Evolutionary conservation across 2,113 vertebrate species (phyloP), one percentile per base, ranked within the genome.

Genomic region (Ptyas mucosa): DNA sequence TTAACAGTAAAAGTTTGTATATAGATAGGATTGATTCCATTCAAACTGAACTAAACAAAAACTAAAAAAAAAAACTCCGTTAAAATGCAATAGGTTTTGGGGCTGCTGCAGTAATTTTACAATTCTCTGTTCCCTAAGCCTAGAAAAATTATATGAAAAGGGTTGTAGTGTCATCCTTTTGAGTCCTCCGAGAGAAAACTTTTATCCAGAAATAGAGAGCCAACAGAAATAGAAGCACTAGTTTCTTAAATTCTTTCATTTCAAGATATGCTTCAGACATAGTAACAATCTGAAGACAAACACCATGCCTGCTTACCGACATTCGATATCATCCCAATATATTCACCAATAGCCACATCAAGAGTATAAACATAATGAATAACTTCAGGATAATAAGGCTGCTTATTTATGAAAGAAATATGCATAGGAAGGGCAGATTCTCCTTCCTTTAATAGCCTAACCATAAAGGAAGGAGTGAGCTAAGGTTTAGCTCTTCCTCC

Each of bases 231-330:
- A 26, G 89, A 43, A 21, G 21, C 43, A 24, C 4, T 91, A 29
- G 53, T 49, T 93, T 93, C 55, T 93, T 57, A 91, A 94, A 89
- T 34, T 64, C 0, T 90, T 93, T 88, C 9, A 49, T 15, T 90
- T 52, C 23, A 14, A 92, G 4, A 18, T 53, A 87, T 85, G 1
- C 14, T n/a, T 92, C 75, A 90, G 51, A 5, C 46, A 51, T 29
- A 10, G 46, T 0, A n/a, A 61, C 8, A 89, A 11, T 23, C 57
- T 53, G 0, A 81, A 94, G 26, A 49, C 64, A 92, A 23, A 43
- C 85, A 43, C 43, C 23, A 5, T 14, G 24, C 0, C 46, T 9
- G n/a, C 20, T 39, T 52, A 9, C 18, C 85, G 85, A 2, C 29
- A 46, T 52, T 89, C 88, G 34, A 87, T 43, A 88, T 34, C 21